Base-by-base conservation (phyloP, 2,888 invertebrate species). In the Chymomyza procnemis region DNA sequence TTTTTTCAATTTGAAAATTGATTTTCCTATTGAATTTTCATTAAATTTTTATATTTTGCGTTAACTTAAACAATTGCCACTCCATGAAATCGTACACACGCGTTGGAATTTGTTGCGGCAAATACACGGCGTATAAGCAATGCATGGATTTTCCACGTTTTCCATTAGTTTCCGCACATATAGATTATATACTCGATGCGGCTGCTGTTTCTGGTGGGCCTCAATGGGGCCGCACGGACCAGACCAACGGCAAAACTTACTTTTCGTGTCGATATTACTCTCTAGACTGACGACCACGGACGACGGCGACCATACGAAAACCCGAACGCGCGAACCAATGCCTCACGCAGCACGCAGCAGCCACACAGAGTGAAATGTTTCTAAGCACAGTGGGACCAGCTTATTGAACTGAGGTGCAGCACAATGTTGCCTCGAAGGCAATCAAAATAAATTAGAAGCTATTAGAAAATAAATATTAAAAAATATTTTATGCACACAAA, bases 221-320 rank as follows among this genome's bases (percentile, higher is more conserved):
- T 69, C 55, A 56, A 54, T 30, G 22, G 54, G 60, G 62, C 56
- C 63, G 58, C 47, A 47, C 64, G 59, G 54, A 59, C 64, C 59
- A 64, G 56, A 30, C 74, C 72, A 75, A 82, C 79, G 73, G 71
- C 85, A 66, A 85, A 41, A 88, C 90, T 90, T 90, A 90, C 90
- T 89, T 88, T 85, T 90, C 90, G 90, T 90, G 89, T 89, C 90
- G 90, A 89, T 88, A 89, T 88, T 89, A 88, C 90, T 87, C 90
- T 89, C 87, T 84, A 90, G 90, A 89, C 90, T 90, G 86, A 85
- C 82, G 80, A 75, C 74, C 70, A 66, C 67, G 66, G 52, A 41
- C 18, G 64, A 61, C 59, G 63, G 70, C 78, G 66, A 67, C 76
- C 75, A 75, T 67, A 72, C 71, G 73, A 73, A n/a, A 67, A 68